These are phyloP conservation scores for Chaetodon auriga DNA, from an alignment of 2,113 vertebrate genomes.

Conservation along the genomic window DNA sequence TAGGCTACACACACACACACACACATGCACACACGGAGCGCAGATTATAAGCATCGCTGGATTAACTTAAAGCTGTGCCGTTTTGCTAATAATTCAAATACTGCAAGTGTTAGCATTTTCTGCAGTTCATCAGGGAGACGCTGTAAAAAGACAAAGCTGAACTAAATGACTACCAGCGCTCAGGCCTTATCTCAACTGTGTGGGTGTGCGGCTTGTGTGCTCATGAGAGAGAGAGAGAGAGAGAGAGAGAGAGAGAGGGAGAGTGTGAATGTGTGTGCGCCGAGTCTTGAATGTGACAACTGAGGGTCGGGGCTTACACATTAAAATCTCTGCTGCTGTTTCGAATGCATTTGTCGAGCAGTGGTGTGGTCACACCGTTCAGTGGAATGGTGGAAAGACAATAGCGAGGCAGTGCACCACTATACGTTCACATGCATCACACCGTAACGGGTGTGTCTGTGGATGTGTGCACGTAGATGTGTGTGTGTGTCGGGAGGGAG, in stretches of 20 bases:
- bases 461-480: constrained; percentile 21
- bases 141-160: constrained; percentile 73
- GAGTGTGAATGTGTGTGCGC: not conserved
- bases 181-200: constrained; percentile 70
- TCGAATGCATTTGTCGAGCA: constrained; percentile 54
- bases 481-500: not conserved
- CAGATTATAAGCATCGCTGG: constrained; percentile 67
- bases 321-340: constrained; percentile 51
- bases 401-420: not conserved
- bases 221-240: constrained; percentile 29
- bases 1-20: constrained; percentile 37
- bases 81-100: constrained; percentile 77
- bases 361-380: constrained; percentile 20
- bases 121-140: constrained; percentile 66
- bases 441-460: constrained; percentile 40
- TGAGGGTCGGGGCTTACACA: constrained; percentile 43
- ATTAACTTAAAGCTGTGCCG: constrained; percentile 67
- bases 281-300: constrained; percentile 56
- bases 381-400: constrained; percentile 2
- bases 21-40: constrained; percentile 22
- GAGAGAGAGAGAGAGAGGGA: constrained; percentile 12
- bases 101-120: constrained; percentile 68
- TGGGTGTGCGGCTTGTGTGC: constrained; percentile 65
- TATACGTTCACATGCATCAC: constrained; percentile 14
- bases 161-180: constrained; percentile 73